Evolutionary conservation across 2,797 vertebrate species (phyloP), one percentile per base, ranked within the genome.

Genomic region (Pelodytes ibericus): DNA sequence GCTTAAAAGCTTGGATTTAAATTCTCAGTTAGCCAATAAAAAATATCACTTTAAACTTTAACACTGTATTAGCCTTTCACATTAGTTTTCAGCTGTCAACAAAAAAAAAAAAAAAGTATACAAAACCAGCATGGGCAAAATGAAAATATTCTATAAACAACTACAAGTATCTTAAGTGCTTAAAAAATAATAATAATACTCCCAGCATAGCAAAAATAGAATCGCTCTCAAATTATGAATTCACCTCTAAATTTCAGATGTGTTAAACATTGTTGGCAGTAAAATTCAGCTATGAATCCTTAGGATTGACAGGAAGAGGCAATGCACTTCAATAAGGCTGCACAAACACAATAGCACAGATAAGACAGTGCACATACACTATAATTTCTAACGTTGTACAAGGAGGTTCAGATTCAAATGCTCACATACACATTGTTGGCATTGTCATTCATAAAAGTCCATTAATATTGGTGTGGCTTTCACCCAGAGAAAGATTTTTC

Each of bases 331-430:
- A 36, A 10, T 24, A 36, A 24, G 39, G 29, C 59, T 64, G 71
- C 71, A 72, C 71, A 63, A 72, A 63, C 71, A 72, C 71, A 72
- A 72, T 11, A 57, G 25, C 33, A 4, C 25, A 63, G 24, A 56
- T 3, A 39, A 72, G 25, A 10, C 47, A 49, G 22, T 36, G 6
- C 71, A 63, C 20, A 63, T 20, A 63, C 44, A 56, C 71, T 72
- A 56, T 72, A 72, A 72, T 72, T 72, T 72, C 44, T 26, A 49
- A 63, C 60, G n/a, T n/a, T 63, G 60, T 64, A 64, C 16, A 30
- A 10, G 15, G 47, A 11, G n/a, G 36, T 62, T 63, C 44, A 29
- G 44, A 72, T 31, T 33, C 22, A 11, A 33, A 29, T 27, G 51
- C 18, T 64, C 31, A 47, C 39, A 30, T 24, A 22, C n/a, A 39